Percentiles rank a stretch among this genome's conserved stretches.
Conservation (phyloP, 2,113 vertebrate species). For the Micronisus gabar region DNA sequence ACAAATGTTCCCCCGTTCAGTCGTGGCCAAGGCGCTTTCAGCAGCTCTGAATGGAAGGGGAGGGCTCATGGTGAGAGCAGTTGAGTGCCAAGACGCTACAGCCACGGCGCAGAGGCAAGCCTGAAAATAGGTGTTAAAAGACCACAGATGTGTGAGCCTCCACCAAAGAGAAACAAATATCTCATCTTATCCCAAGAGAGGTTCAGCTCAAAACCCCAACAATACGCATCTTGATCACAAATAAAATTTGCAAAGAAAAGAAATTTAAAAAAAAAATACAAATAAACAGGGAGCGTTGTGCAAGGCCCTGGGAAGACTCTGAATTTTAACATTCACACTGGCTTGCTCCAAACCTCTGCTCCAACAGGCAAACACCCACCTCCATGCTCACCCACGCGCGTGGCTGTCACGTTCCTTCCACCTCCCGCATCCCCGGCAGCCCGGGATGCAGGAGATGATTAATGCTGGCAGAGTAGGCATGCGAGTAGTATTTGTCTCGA, state of each 20-base stretch:
- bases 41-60: background rate
- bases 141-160: background rate
- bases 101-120: fast-evolving
- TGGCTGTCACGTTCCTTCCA: conserved; percentile 40
- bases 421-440: background rate
- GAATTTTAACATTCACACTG: background rate
- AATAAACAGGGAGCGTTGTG: background rate
- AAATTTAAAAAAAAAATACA: background rate
- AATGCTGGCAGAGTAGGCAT: background rate
- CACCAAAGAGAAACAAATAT: background rate
- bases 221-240: background rate
- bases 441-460: conserved; percentile 28
- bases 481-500: background rate
- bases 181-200: background rate
- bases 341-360: conserved; percentile 38
- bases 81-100: background rate
- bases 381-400: background rate
- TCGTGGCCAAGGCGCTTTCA: background rate
- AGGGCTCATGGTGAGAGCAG: background rate
- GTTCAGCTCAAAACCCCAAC: background rate
- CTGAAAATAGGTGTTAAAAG: background rate
- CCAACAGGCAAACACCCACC: conserved; percentile 15
- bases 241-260: background rate
- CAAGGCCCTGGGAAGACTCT: background rate
- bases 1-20: background rate